These are phyloP conservation scores for Sussaba pulchella DNA, from an alignment of 2,888 invertebrate genomes.

Conservation along the genomic window DNA sequence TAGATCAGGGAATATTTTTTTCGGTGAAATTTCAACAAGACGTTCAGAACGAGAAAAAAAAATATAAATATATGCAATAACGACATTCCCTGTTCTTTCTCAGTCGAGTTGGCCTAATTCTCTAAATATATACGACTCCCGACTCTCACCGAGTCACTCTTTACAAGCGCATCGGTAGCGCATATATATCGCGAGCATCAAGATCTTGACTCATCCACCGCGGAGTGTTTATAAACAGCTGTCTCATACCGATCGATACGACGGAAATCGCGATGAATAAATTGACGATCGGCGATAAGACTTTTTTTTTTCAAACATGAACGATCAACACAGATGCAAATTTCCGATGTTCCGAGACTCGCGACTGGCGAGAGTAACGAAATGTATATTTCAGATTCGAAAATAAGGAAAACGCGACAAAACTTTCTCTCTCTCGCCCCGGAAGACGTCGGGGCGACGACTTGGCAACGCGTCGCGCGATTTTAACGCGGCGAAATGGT, in stretches of 20 bases:
- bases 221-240: constrained; percentile 81
- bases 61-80: constrained; percentile 31
- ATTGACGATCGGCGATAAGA: neutral
- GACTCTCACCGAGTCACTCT: constrained; percentile 69
- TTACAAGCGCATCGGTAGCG: constrained; percentile 71
- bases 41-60: constrained; percentile 66
- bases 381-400: constrained; percentile 29
- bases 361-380: neutral
- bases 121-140: constrained; percentile 77
- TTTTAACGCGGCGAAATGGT: constrained; percentile 55
- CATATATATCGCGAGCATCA: constrained; percentile 74
- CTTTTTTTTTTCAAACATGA: neutral
- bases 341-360: neutral
- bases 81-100: constrained; percentile 60
- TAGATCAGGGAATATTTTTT: constrained; percentile 13
- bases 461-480: constrained; percentile 61
- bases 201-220: constrained; percentile 80
- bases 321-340: too few species aligned
- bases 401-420: constrained; percentile 27
- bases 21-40: constrained; percentile 1
- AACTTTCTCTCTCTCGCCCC: constrained; percentile 59
- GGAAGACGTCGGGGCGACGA: constrained; percentile 51
- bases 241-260: constrained; percentile 67
- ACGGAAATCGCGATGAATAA: constrained; percentile 11
- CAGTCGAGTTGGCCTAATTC: constrained; percentile 80